A percentile compares a stretch with the other conserved stretches of the same genome.
These are phyloP conservation scores for Lacanobia wlatinum DNA, from an alignment of 2,888 invertebrate species.

Conservation along the genomic window DNA sequence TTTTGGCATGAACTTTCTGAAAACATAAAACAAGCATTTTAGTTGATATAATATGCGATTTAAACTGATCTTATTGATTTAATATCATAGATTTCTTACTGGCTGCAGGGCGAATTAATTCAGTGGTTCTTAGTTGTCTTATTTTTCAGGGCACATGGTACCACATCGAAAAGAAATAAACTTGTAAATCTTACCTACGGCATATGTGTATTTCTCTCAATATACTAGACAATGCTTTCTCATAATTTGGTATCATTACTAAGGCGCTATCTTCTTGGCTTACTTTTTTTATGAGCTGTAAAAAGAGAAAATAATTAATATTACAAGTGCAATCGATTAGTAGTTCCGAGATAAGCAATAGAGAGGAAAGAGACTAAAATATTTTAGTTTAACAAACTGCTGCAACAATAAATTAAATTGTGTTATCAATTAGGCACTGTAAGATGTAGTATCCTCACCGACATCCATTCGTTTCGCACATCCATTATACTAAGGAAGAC, in stretches of 20 bases:
- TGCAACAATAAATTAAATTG: neutral
- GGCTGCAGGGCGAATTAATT: too few species aligned
- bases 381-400: too few species aligned
- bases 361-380: too few species aligned
- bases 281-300: slow-evolving; percentile 95
- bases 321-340: too few species aligned
- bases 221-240: slow-evolving; percentile 95
- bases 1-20: slow-evolving; percentile 97
- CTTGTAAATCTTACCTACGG: slow-evolving; percentile 91
- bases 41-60: neutral
- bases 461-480: slow-evolving; percentile 98
- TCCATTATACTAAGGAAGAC: slow-evolving; percentile 97
- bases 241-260: slow-evolving; percentile 94
- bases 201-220: slow-evolving; percentile 96
- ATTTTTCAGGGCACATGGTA: neutral
- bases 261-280: slow-evolving; percentile 94
- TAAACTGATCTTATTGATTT: neutral
- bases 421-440: neutral
- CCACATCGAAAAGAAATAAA: neutral
- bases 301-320: slow-evolving; percentile 55
- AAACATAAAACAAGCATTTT: slow-evolving; percentile 69
- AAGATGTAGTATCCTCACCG: slow-evolving; percentile 90
- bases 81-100: neutral
- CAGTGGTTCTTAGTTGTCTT: too few species aligned
- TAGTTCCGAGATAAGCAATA: too few species aligned